Evolutionary conservation across 2,888 invertebrate genomes (phyloP), one percentile per base, ranked within the genome.

Genomic region (Ichneumoninae sp.): DNA sequence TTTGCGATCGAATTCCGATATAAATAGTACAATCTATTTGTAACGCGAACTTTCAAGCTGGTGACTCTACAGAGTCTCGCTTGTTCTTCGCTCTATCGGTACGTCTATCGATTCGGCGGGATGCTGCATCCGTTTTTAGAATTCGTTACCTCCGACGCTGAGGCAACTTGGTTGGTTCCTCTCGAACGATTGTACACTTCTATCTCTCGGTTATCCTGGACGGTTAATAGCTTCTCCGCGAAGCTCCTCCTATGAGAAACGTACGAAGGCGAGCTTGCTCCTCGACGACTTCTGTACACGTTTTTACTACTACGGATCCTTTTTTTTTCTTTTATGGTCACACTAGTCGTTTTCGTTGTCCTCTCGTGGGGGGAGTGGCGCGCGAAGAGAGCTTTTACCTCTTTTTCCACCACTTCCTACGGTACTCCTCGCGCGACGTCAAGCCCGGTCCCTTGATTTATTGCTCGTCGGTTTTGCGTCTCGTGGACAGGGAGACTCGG

Each of bases 401-500:
- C 69, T 47, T 75, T 57, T 85, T 71, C 44, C 19, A 30, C 33
- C 69, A 65, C 62, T 62, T 79, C 16, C 47, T 68, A 57, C 44
- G 57, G 54, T 83, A 52, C 26, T 52, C 52, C 65, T 66, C 60
- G 57, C 60, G 54, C 62, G 70, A 80, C 65, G 68, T 69, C 65
- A 70, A 62, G 68, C 74, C 68, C 82, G 70, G 60, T 82, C 77
- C 60, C 86, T 88, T 90, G 88, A 90, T 90, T 90, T 89, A 90
- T 90, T 89, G 89, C 90, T 89, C 89, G 88, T 88, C 84, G 88
- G 87, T 88, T 85, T 86, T 85, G 87, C 86, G 86, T 86, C 87
- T 86, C 76, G 86, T 86, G 69, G 84, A 82, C 82, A 72, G 81
- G 75, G 57, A 83, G 69, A 50, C 74, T 74, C 82, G 78, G 65